phyloP scores from a whole-genome alignment of 2,113 vertebrate species.

The Proterorhinus semilunaris region DNA sequence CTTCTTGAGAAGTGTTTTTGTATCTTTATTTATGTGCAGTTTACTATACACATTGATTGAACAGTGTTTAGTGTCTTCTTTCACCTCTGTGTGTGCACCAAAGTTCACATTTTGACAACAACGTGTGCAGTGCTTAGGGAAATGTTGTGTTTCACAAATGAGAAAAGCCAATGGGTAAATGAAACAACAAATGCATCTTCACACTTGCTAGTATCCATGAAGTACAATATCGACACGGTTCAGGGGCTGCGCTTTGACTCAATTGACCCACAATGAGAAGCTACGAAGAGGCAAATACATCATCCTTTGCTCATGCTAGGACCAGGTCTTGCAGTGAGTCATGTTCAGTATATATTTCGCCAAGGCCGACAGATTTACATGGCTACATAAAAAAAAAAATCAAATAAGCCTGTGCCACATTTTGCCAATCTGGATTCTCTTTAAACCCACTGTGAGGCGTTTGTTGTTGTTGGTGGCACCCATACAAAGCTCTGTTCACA shows the following conservation, averaged over 20 bases:
- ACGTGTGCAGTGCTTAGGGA: not conserved
- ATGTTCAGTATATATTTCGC: too few species aligned
- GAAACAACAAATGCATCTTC: not conserved
- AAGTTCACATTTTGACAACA: too few species aligned
- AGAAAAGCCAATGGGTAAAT: not conserved
- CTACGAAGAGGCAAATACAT: not conserved
- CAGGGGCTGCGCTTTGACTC: not conserved
- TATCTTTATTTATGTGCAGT: too few species aligned
- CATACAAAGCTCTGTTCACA: constrained; percentile 7
- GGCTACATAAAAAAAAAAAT: not conserved
- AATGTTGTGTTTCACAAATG: not conserved
- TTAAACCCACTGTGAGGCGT: not conserved
- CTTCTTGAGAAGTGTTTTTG: too few species aligned
- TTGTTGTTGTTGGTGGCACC: constrained; percentile 23
- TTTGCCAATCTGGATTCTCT: not conserved
- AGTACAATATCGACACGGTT: not conserved
- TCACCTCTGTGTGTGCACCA: too few species aligned
- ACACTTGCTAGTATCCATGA: not conserved
- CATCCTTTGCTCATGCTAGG: not conserved
- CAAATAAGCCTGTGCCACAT: not conserved
- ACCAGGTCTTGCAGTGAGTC: too few species aligned
- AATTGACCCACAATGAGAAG: not conserved
- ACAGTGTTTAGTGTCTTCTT: too few species aligned
- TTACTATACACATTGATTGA: too few species aligned
- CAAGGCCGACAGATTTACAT: not conserved